phyloP scores from a whole-genome alignment of 2,888 invertebrate species.

The Andrena fulva region DNA sequence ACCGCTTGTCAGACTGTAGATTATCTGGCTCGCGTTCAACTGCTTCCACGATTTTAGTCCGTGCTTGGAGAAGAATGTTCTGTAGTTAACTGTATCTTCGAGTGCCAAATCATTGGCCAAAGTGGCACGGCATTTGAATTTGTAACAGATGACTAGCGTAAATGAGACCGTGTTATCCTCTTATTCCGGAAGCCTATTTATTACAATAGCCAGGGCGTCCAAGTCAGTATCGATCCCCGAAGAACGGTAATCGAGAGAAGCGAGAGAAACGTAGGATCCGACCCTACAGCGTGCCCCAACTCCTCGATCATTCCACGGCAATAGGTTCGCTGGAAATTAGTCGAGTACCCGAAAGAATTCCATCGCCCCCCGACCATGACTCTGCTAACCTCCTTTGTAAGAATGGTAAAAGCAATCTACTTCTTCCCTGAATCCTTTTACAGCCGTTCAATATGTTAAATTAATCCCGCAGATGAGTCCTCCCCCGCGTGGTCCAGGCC shows the following conservation, averaged over 20 bases:
- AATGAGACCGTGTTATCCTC: too few species aligned
- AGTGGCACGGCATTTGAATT: background rate
- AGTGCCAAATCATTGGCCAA: conserved; percentile 12
- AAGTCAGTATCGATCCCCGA: too few species aligned
- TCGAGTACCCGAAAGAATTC: too few species aligned
- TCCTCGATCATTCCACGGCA: conserved; percentile 1
- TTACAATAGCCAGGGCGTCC: too few species aligned
- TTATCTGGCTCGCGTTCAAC: background rate
- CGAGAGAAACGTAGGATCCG: too few species aligned
- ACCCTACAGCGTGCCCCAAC: background rate
- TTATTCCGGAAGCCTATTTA: too few species aligned
- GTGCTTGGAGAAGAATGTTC: background rate
- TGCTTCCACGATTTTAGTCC: background rate
- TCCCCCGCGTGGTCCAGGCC: too few species aligned
- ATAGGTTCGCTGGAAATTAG: too few species aligned
- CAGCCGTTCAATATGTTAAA: conserved; percentile 7
- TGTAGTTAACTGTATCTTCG: background rate
- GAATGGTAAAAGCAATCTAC: conserved; percentile 21
- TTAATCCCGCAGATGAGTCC: background rate
- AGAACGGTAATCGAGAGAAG: too few species aligned
- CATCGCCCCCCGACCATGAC: background rate
- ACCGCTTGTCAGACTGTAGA: background rate
- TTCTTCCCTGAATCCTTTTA: conserved; percentile 1
- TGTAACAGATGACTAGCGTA: background rate
- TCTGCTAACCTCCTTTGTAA: background rate